Conservation (phyloP, 2,888 invertebrate genomes). For the Sceliomorpha sp. region DNA sequence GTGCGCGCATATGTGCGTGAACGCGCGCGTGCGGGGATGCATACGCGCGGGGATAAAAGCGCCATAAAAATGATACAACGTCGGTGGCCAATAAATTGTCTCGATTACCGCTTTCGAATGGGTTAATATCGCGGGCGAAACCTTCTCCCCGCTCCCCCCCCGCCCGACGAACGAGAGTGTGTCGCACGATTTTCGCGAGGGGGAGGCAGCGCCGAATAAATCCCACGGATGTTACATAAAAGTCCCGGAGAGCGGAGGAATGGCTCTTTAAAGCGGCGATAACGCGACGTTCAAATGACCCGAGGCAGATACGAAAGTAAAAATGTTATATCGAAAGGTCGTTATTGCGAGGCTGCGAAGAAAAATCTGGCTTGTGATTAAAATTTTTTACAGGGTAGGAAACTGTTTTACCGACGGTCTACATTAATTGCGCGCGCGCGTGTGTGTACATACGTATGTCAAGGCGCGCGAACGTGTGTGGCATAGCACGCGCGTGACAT, state of each 20-base stretch:
- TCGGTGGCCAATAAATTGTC: conserved; percentile 61
- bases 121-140: conserved; percentile 59
- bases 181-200: conserved; percentile 42
- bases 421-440: too few species aligned
- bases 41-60: conserved; percentile 21
- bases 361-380: too few species aligned
- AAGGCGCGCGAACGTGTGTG: too few species aligned
- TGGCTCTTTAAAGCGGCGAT: conserved; percentile 59
- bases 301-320: conserved; percentile 41
- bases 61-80: conserved; percentile 62
- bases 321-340: conserved; percentile 28
- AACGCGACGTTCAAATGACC: conserved; percentile 57
- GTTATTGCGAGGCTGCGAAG: too few species aligned
- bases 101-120: conserved; percentile 61
- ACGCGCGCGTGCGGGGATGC: neutral
- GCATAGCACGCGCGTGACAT: too few species aligned
- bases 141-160: too few species aligned
- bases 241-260: conserved; percentile 54
- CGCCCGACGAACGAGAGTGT: conserved; percentile 31
- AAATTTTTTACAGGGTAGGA: too few species aligned
- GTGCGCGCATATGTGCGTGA: neutral
- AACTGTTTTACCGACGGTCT: too few species aligned
- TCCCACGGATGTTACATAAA: conserved; percentile 56
- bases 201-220: conserved; percentile 44
- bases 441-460: too few species aligned